Percentiles rank a stretch among this genome's conserved stretches.
Evolutionary conservation across 1,140 invertebrate genomes (phyloP).

Genomic region (Holotrichia oblita): DNA sequence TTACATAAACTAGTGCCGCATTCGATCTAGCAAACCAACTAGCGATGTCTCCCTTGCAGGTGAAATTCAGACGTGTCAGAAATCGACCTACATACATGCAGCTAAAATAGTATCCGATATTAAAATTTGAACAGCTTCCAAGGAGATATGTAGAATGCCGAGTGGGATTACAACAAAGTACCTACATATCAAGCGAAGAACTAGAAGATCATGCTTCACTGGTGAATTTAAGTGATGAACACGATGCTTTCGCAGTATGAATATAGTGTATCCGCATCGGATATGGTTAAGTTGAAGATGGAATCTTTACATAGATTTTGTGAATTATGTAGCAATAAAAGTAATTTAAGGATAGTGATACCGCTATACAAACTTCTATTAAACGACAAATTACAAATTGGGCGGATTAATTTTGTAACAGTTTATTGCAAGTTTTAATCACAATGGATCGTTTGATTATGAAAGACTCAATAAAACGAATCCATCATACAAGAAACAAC

Average conservation of each 20-base stretch:
- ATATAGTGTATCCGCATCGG: background rate
- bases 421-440: too few species aligned
- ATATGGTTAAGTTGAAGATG: background rate
- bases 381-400: too few species aligned
- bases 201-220: background rate
- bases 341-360: background rate
- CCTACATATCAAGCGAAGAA: background rate
- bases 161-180: background rate
- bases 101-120: background rate
- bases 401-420: too few species aligned
- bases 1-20: background rate
- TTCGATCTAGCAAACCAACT: background rate
- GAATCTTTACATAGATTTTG: background rate
- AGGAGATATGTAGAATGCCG: background rate
- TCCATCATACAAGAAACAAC: too few species aligned
- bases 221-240: background rate
- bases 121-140: constrained; percentile 11
- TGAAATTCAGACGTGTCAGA: background rate
- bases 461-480: too few species aligned
- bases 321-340: background rate
- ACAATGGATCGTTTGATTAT: too few species aligned
- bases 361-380: background rate
- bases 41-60: background rate
- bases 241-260: background rate
- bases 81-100: background rate